phyloP scores from a whole-genome alignment of 2,888 invertebrate genomes.

The Bellardia bayeri region DNA sequence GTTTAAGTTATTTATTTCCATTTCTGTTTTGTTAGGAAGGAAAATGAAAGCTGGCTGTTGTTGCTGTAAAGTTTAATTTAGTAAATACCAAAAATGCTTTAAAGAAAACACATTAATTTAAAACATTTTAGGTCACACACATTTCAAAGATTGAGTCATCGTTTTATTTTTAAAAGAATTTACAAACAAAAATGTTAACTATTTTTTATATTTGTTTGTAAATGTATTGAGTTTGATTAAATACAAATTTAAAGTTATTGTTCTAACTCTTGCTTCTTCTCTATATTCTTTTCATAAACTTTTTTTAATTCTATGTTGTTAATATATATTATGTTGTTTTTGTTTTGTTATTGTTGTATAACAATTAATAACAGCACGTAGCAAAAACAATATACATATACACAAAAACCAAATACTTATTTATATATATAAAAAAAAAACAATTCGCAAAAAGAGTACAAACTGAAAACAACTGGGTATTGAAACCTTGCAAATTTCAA shows the following conservation, averaged over 20 bases:
- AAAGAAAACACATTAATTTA: slow-evolving; percentile 37
- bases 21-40: slow-evolving; percentile 38
- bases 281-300: neutral
- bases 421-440: slow-evolving; percentile 30
- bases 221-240: slow-evolving; percentile 64
- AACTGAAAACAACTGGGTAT: slow-evolving; percentile 39
- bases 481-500: slow-evolving; percentile 72
- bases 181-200: neutral
- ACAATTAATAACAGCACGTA: slow-evolving; percentile 61
- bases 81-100: slow-evolving; percentile 9
- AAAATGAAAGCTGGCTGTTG: slow-evolving; percentile 62
- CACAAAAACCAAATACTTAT: slow-evolving; percentile 38
- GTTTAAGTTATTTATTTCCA: neutral
- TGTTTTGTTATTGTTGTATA: slow-evolving; percentile 44
- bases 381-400: neutral
- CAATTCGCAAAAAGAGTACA: slow-evolving; percentile 20
- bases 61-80: neutral
- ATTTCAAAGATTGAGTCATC: slow-evolving; percentile 59
- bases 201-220: neutral
- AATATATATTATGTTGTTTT: slow-evolving; percentile 20
- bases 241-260: slow-evolving; percentile 27
- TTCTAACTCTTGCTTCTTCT: neutral
- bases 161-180: slow-evolving; percentile 32
- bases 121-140: slow-evolving; percentile 60
- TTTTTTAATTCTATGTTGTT: slow-evolving; percentile 12